Conservation (phyloP, 2,113 vertebrate genomes). For the Protobothrops flavoviridis region DNA sequence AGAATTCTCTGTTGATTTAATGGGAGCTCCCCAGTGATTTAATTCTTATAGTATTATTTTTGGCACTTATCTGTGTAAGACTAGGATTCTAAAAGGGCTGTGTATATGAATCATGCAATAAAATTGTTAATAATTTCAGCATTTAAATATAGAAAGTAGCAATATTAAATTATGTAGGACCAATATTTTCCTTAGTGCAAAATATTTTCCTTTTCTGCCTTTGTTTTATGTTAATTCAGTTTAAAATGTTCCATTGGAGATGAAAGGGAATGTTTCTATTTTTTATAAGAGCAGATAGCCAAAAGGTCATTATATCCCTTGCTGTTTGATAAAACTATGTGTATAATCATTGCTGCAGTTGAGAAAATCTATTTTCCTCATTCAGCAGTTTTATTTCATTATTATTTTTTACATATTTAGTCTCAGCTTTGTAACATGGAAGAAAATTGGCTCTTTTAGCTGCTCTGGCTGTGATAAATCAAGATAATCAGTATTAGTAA, state of each 20-base stretch:
- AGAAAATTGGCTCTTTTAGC: slow-evolving; percentile 56
- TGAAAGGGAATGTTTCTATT: slow-evolving; percentile 46
- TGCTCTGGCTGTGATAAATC: slow-evolving; percentile 70
- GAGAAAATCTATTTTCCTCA: slow-evolving; percentile 66
- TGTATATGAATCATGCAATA: not conserved
- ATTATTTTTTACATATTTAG: slow-evolving; percentile 44
- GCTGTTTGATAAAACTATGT: slow-evolving; percentile 60
- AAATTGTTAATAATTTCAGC: slow-evolving; percentile 4
- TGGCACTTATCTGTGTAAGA: not conserved
- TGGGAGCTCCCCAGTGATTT: not conserved
- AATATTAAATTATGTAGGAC: slow-evolving; percentile 6
- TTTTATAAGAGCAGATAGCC: slow-evolving; percentile 50
- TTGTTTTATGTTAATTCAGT: slow-evolving; percentile 48
- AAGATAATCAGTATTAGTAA: slow-evolving; percentile 70
- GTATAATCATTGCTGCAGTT: slow-evolving; percentile 59
- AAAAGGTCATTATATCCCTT: slow-evolving; percentile 62
- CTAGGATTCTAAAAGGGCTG: not conserved
- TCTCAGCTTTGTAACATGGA: slow-evolving; percentile 55
- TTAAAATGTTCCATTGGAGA: slow-evolving; percentile 57
- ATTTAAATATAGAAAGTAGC: slow-evolving; percentile 36
- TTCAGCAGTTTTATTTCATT: slow-evolving; percentile 30
- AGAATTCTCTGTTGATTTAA: not conserved
- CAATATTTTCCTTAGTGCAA: not conserved
- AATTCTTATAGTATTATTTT: not conserved
- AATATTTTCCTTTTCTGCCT: slow-evolving; percentile 23